A percentile compares a stretch with the other conserved stretches of the same genome.
Conservation (phyloP, 1,140 invertebrate species). For the Saccostrea cuccullata region DNA sequence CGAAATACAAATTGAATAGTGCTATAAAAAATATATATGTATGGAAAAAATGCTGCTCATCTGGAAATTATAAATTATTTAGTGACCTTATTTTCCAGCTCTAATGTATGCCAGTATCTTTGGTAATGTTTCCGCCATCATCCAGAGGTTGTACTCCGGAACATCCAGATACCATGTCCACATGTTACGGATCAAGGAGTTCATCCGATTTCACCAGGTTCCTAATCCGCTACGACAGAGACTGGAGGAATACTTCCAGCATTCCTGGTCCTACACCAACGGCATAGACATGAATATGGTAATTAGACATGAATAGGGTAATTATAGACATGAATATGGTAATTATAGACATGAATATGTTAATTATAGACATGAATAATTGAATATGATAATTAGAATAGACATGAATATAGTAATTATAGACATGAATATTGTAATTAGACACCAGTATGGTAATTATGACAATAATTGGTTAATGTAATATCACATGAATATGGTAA, state of each 20-base stretch:
- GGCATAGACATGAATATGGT: slow-evolving; percentile 98
- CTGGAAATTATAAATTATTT: not conserved
- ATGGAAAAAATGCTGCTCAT: too few species aligned
- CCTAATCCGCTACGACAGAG: slow-evolving; percentile 97
- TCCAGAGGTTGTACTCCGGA: slow-evolving; percentile 98
- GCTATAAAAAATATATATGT: too few species aligned
- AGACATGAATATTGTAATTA: not conserved
- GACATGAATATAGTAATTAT: not conserved
- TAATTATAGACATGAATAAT: not conserved
- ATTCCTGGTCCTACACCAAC: slow-evolving; percentile 99
- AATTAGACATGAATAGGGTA: not conserved
- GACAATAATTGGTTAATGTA: too few species aligned
- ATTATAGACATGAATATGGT: slow-evolving; percentile 89
- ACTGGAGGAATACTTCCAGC: slow-evolving; percentile 99
- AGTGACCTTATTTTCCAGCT: slow-evolving; percentile 83
- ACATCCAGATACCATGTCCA: slow-evolving; percentile 99
- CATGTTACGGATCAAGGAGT: slow-evolving; percentile 95
- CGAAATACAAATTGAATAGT: too few species aligned
- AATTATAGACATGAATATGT: not conserved
- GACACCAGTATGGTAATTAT: too few species aligned
- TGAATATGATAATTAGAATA: too few species aligned
- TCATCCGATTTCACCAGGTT: slow-evolving; percentile 99
- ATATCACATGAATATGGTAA: not conserved
- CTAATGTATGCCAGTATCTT: slow-evolving; percentile 99
- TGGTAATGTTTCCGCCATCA: slow-evolving; percentile 99